phyloP scores from a whole-genome alignment of 2,113 vertebrate species.

The Protomyctophum bolini region DNA sequence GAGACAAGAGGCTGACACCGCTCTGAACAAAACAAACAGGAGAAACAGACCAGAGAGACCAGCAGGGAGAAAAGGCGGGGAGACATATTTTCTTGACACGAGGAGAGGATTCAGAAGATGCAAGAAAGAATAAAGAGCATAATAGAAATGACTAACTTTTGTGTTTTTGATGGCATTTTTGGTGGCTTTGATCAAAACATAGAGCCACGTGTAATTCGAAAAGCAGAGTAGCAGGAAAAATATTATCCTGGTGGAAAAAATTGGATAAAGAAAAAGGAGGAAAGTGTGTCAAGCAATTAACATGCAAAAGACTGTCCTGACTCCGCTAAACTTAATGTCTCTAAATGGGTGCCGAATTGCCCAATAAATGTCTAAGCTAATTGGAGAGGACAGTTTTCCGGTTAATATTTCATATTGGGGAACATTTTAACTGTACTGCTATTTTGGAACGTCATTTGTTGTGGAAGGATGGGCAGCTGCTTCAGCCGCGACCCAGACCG shows the following conservation, averaged over 20 bases:
- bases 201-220: not conserved
- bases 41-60: constrained; percentile 32
- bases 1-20: constrained; percentile 56
- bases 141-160: not conserved
- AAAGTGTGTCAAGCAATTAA: not conserved
- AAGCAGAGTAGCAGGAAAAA: not conserved
- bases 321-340: no score
- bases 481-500: constrained; percentile 40
- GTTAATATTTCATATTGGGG: no score
- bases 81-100: not conserved
- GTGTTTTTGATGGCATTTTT: no score
- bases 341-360: no score
- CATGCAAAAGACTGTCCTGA: no score
- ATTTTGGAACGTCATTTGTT: not conserved
- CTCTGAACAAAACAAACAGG: constrained; percentile 29
- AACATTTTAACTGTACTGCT: no score
- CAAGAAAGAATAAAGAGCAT: not conserved
- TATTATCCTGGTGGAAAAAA: not conserved
- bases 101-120: not conserved
- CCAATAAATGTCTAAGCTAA: no score
- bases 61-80: not conserved
- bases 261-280: not conserved
- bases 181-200: not conserved
- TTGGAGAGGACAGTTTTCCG: no score
- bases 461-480: constrained; percentile 47